Base-by-base conservation (phyloP, 2,113 vertebrate genomes). In the Paralichthys olivaceus region DNA sequence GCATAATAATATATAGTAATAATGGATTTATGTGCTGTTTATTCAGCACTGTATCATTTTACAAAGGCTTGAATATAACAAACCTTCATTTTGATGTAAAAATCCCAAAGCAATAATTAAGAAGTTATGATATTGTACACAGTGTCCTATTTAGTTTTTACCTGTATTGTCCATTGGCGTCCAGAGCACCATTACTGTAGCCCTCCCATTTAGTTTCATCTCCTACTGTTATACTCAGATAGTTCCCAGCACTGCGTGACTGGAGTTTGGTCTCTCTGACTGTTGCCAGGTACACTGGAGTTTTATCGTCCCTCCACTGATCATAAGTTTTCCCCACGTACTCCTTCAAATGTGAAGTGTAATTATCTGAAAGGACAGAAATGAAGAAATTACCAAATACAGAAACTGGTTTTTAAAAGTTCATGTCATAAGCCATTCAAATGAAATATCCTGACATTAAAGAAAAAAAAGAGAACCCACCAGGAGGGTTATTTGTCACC, bases 181-280 rank as follows among this genome's bases (percentile, higher is more conserved):
- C 15, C 49, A 95, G 85, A 20, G 37, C 5, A 57, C 84, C 83
- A 26, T 95, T 95, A 0, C 0, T 6, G 75, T 95, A 95, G 34
- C 0, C 20, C 0, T 63, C 0, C 86, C 73, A 91, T 6, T 0
- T 0, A 7, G 5, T 13, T 4, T 0, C 14, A 49, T 77, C 43
- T 72, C 93, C 93, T 5, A 94, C 17, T 0, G 0, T 0, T 7
- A 93, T 43, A 2, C 0, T 12, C 13, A 84, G 25, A 15, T 2
- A 0, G 9, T 1, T 2, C 0, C 7, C 1, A 7, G 0, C 20
- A 23, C 65, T 84, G 6, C 61, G 84, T 0, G 17, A 6, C 1
- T n/a, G 9, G 3, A 0, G 0, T 17, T 0, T 8, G 14, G 0
- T 71, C 0, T 64, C 0, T 23, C 0, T 47, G 20, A 93, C 32